Evolutionary conservation across 2,888 invertebrate species (phyloP), one percentile per base, ranked within the genome.

Genomic region (Ferdinandea cuprea): DNA sequence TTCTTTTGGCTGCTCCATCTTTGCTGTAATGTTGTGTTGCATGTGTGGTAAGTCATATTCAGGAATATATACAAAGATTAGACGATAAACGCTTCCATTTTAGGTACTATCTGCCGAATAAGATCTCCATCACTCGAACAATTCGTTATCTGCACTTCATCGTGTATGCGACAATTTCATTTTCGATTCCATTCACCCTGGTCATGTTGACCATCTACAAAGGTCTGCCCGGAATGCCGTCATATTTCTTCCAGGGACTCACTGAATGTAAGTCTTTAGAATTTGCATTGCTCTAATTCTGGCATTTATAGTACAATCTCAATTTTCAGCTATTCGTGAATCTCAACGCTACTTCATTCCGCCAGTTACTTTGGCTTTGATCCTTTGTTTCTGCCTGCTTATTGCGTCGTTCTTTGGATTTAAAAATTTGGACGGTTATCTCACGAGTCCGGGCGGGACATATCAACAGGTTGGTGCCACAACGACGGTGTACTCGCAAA

Each of bases 261-360:
- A 91, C 89, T 2, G 89, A 90, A 86, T 90, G 88, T 88, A 86
- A 86, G 87, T 86, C 37, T 13, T 6, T 42, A n/a, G 9, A 44
- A 9, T 28, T 7, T 6, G 3, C 8, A 21, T 56, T 46, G 32
- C 3, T 15, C 46, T 25, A 56, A 35, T 15, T 19, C 8, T 50
- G 44, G n/a, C 48, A 42, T 68, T 44, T 21, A 54, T 44, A 15
- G 54, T 30, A 37, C 17, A 25, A 50, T 52, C 8, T 37, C 9
- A 48, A 7, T 5, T 85, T 86, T 8, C 56, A 89, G 89, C 90
- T 1, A 89, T 91, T 56, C 88, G 90, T 6, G 88, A 89, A 85
- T 90, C 90, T 5, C 91, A 91, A 78, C 87, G 89, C 4, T 91
- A 90, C 76, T 91, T 91, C 66, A 91, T 91, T 73, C 91, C 90